phyloP scores from a whole-genome alignment of 2,888 invertebrate genomes.

The Horisme vitalbata region DNA sequence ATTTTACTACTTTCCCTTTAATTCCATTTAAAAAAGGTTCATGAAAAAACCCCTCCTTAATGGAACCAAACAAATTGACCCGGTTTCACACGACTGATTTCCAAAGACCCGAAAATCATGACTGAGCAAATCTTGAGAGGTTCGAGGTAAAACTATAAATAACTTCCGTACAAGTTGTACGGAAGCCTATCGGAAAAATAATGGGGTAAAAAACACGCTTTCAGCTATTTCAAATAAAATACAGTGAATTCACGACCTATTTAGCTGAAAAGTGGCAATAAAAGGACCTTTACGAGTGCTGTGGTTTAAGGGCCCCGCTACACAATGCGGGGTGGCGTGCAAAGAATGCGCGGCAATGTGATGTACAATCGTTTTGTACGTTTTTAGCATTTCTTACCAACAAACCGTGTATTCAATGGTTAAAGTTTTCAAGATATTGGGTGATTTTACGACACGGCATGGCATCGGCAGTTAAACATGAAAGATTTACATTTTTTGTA shows the following conservation, averaged over 20 bases:
- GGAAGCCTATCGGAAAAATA: constrained; percentile 6
- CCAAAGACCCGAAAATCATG: neutral
- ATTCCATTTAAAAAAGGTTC: no score
- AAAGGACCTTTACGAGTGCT: constrained; percentile 12
- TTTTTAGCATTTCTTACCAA: no score
- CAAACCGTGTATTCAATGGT: no score
- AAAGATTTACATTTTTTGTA: no score
- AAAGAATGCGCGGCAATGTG: neutral
- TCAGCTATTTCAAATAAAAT: constrained; percentile 19
- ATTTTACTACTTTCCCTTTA: no score
- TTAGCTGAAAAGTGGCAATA: constrained; percentile 16
- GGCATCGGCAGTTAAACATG: no score
- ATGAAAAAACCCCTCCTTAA: no score
- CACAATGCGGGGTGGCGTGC: neutral
- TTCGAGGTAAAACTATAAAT: constrained; percentile 8
- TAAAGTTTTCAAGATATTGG: no score
- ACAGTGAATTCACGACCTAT: constrained; percentile 18
- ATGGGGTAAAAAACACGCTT: constrained; percentile 3
- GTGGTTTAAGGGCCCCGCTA: neutral
- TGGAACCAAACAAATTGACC: neutral
- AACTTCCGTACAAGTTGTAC: constrained; percentile 5
- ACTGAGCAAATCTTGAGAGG: constrained; percentile 4
- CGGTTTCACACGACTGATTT: neutral
- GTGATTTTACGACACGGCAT: no score
- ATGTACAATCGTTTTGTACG: no score